Base-by-base conservation (phyloP, 2,797 vertebrate species). In the Dermochelys coriacea region DNA sequence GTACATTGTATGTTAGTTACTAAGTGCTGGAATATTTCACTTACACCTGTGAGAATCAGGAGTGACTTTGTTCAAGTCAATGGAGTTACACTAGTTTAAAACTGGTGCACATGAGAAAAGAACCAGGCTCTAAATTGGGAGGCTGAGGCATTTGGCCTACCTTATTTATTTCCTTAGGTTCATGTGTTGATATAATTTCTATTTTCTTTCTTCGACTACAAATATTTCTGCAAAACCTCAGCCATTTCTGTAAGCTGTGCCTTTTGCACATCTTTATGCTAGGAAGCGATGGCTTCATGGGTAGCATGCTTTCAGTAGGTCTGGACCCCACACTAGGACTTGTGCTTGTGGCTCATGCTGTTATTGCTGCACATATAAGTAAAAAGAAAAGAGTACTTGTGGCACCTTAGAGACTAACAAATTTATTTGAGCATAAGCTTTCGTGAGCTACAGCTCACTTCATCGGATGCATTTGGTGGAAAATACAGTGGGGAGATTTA, bases 41-140 rank as follows among this genome's bases (percentile, higher is more conserved):
- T 94, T 93, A 41, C 47, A 92, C 64, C 34, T 88, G 34, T 89
- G 57, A 93, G 94, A 94, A 85, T 89, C 47, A 88, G 89, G 92
- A 95, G 4, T 92, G 89, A 85, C 84, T 95, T 51, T 91, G 57
- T 57, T 93, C 2, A 2, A 94, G 85, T 93, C 61, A 95, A 55
- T 91, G 50, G 61, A 93, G 77, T 90, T 90, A 34, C 27, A 45
- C 51, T 94, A 8, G 12, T 95, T 45, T 55, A 54, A 88, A 94
- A 49, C 15, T 51, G n/a, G 16, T n/a, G 49, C 27, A 91, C 49
- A 27, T 90, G 59, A 79, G 79, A 96, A 87, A 87, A 80, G 19
- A 78, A 51, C 14, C 41, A 80, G 41, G n/a, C 82, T 57, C 81
- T 5, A 34, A 81, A 71, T 71, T 93, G 47, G 81, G 61, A 90